Conservation (phyloP, 2,797 vertebrate species). For the Manis pentadactyla region DNA sequence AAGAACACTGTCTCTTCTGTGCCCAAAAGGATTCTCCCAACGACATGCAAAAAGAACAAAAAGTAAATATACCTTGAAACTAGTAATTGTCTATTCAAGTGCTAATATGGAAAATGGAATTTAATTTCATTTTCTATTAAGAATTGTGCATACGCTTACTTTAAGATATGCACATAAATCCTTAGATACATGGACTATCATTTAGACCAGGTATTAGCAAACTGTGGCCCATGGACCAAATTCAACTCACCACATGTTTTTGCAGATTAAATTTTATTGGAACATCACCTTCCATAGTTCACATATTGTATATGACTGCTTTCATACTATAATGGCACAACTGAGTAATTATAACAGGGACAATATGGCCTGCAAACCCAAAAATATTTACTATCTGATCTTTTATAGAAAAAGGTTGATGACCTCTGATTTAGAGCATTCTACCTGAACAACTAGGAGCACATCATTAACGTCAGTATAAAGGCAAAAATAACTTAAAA, state of each 20-base stretch:
- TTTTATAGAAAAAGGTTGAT: neutral
- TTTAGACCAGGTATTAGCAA: neutral
- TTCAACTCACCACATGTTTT: neutral
- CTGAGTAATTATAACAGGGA: neutral
- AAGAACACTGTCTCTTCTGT: neutral
- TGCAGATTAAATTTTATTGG: neutral
- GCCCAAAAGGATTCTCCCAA: neutral
- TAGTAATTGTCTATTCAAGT: neutral
- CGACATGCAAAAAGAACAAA: neutral
- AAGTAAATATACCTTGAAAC: slow-evolving; percentile 17
- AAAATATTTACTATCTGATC: neutral
- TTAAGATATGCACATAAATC: neutral
- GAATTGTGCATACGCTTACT: neutral
- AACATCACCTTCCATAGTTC: neutral
- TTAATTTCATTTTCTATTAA: slow-evolving; percentile 52
- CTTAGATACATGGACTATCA: neutral
- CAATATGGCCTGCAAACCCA: neutral
- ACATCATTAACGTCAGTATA: neutral
- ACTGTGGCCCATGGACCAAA: neutral
- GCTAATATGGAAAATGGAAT: neutral
- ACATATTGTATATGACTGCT: neutral
- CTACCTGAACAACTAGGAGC: neutral
- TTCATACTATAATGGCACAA: neutral
- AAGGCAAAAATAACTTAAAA: neutral
- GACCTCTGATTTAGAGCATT: neutral